Evolutionary conservation across 35 echinoderm and acorn worm species (phyloP).

Genomic region (Stichopus chloronotus): DNA sequence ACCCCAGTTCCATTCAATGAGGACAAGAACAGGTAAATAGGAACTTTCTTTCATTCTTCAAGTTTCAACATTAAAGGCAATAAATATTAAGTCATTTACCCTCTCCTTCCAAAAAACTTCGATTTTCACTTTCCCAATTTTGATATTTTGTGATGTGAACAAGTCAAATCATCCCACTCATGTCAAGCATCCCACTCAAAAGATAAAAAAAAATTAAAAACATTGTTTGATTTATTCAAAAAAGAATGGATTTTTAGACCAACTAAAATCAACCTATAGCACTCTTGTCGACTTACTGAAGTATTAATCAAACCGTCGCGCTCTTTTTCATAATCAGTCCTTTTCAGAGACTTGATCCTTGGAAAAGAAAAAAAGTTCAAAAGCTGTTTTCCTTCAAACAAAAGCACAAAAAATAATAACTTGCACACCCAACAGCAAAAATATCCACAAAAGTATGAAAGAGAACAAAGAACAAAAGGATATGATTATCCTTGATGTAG

Average conservation of each 20-base stretch:
- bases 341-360: slow-evolving; percentile 13
- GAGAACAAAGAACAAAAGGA: neutral
- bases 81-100: too few relatives aligned
- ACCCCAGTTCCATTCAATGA: too few relatives aligned
- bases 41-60: too few relatives aligned
- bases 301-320: neutral
- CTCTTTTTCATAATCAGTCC: neutral
- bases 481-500: neutral
- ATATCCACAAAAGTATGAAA: neutral
- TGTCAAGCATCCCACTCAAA: too few relatives aligned
- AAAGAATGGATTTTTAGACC: neutral
- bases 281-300: neutral
- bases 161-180: neutral
- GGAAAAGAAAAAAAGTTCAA: neutral
- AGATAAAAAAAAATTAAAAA: neutral
- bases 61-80: too few relatives aligned
- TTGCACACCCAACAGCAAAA: neutral
- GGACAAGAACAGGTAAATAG: too few relatives aligned
- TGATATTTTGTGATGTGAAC: neutral
- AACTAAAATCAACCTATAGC: neutral
- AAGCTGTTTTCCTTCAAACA: neutral
- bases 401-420: neutral
- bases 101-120: neutral
- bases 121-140: neutral
- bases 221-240: neutral